These are phyloP conservation scores for Xestia xanthographa DNA, from an alignment of 2,888 invertebrate genomes.

Conservation along the genomic window DNA sequence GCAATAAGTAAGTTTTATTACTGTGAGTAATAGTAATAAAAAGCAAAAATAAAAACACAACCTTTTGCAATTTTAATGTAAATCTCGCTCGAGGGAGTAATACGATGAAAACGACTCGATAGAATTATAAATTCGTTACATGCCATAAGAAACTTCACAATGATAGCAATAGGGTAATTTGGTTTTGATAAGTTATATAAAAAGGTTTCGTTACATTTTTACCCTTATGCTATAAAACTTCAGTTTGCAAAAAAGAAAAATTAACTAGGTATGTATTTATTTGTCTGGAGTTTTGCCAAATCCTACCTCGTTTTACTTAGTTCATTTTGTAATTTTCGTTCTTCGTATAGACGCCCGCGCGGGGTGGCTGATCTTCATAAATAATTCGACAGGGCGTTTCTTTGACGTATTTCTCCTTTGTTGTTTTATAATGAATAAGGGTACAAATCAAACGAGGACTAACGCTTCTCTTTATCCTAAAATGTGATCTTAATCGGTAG, in stretches of 20 bases:
- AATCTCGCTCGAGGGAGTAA: not conserved
- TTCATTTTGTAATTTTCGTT: not conserved
- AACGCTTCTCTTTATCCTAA: not conserved
- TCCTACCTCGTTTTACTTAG: slow-evolving; percentile 14
- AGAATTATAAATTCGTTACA: not conserved
- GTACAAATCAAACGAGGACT: not conserved
- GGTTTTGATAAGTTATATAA: not conserved
- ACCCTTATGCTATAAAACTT: not conserved
- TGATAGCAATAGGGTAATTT: not conserved
- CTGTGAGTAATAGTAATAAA: slow-evolving; percentile 52
- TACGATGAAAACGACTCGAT: not conserved
- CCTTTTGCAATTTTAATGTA: no score
- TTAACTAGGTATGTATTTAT: slow-evolving; percentile 69
- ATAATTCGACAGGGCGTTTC: slow-evolving; percentile 73
- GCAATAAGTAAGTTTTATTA: slow-evolving; percentile 53
- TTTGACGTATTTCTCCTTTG: slow-evolving; percentile 60
- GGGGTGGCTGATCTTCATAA: slow-evolving; percentile 66
- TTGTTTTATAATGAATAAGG: slow-evolving; percentile 41
- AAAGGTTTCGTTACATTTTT: not conserved
- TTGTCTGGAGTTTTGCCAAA: slow-evolving; percentile 74
- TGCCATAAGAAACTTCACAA: not conserved
- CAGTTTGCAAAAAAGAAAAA: slow-evolving; percentile 59
- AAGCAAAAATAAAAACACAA: slow-evolving; percentile 38
- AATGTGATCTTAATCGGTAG: not conserved
- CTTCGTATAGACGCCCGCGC: no score